Evolutionary conservation across 1,140 invertebrate genomes (phyloP), one percentile per base, ranked within the genome.

Genomic region (Drosophila sp.): DNA sequence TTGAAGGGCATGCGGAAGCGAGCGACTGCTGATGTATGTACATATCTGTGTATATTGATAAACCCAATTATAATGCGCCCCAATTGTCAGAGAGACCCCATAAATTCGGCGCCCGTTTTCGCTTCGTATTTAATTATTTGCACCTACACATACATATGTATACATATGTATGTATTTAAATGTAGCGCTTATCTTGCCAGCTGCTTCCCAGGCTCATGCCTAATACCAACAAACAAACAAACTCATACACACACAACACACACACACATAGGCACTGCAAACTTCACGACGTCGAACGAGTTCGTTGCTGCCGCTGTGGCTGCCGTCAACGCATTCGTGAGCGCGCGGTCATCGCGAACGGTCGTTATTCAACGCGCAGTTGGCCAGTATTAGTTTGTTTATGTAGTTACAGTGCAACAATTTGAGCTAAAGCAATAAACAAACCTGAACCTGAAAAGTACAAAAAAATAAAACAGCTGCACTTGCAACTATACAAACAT

Each of bases 1-100:
- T 72, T 89, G 76, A 87, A 87, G 78, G 82, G 83, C 76, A 79
- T 21, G 51, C 75, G 72, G 78, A 78, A 57, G 36, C 50, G 27
- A 34, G 34, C 16, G 41, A 32, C 41, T 29, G 43, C 36, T 21
- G 6, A 34, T 25, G 21, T 4, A 2, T 4, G 21, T 11, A n/a
- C n/a, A n/a, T n/a, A n/a, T n/a, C n/a, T n/a, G n/a, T 46, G 29
- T 21, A 46, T 27, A 29, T 62, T 36, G 66, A 56, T 51, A 65
- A 58, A 61, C 11, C 25, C 21, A 56, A 48, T 54, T 40, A 48
- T 46, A 54, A 29, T 29, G 41, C 32, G 50, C 25, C 7, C 21
- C 41, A 56, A 63, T 54, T 63, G 21, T 50, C 8, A 27, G 27
- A 9, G 16, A 51, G 38, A 25, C n/a, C 50, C 21, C 50, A 53